Evolutionary conservation across 2,113 vertebrate genomes (phyloP), one percentile per base, ranked within the genome.

Genomic region (Muntiacus reevesi): DNA sequence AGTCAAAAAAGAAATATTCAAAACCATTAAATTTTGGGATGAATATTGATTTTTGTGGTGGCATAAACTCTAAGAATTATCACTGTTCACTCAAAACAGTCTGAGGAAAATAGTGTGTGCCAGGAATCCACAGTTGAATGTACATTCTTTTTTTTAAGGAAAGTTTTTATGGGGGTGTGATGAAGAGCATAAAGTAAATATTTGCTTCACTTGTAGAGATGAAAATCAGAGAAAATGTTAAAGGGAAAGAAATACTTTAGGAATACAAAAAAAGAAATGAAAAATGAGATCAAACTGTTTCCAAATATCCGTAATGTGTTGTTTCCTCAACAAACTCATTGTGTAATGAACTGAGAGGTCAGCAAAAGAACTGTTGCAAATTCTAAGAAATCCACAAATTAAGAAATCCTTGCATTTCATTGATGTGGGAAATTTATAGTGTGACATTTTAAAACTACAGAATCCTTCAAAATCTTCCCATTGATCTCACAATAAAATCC

Each of bases 11-110:
- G 64, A 87, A 60, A 90, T 71, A 60, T 76, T 85, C 45, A 36
- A 71, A 85, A 55, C 19, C 40, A 76, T 52, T 40, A 87, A 81
- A 83, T 84, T 86, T 91, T 60, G 76, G 67, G 95, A 94, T 36
- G 13, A 85, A 94, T 60, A 54, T 36, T 86, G 71, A 94, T 93
- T 91, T 91, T 97, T 93, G 50, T 78, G 30, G 40, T 93, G 52
- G 86, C 47, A 86, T 1, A 67, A 62, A 87, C 54, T 89, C 76
- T 84, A 67, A 95, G 81, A 93, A 90, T 92, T 27, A 89, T 85
- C 74, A 94, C 8, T 62, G 50, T 94, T 87, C 45, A 11, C 62
- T 82, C 79, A 59, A 64, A 93, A 87, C 21, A 47, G 62, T 27
- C 15, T 79, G 43, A 91, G 36, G 78, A 52, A 83, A 94, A 76